Evolutionary conservation across 2,888 invertebrate species (phyloP).

Genomic region (Chloromyia formosa): DNA sequence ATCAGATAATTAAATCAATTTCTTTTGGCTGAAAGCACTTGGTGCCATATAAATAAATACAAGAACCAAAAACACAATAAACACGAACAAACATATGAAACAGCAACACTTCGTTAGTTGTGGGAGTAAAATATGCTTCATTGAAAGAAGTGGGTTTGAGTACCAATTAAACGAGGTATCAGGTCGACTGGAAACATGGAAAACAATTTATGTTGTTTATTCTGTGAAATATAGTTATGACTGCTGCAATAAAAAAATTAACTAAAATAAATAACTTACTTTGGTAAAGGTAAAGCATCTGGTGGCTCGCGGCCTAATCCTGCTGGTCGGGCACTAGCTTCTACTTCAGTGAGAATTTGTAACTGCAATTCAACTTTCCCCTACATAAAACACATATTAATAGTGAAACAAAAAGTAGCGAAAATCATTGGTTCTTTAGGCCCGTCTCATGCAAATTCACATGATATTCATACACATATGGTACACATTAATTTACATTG

Average conservation of each 20-base stretch:
- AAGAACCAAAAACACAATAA: too few relatives aligned
- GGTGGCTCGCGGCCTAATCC: constrained; percentile 74
- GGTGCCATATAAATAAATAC: too few relatives aligned
- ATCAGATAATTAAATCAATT: too few relatives aligned
- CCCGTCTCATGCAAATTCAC: too few relatives aligned
- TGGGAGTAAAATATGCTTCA: constrained; percentile 58
- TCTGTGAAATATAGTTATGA: not conserved
- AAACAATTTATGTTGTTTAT: not conserved
- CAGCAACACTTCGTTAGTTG: constrained; percentile 48
- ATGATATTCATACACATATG: too few relatives aligned
- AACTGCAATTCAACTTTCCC: constrained; percentile 77
- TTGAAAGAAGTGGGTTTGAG: constrained; percentile 67
- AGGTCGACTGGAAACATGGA: constrained; percentile 66
- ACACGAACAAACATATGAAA: too few relatives aligned
- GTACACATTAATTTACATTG: too few relatives aligned
- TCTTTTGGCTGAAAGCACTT: too few relatives aligned
- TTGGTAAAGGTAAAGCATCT: constrained; percentile 69
- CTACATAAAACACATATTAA: constrained; percentile 64
- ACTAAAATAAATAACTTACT: constrained; percentile 64
- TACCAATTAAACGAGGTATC: constrained; percentile 71
- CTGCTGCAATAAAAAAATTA: not conserved
- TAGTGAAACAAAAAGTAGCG: not conserved
- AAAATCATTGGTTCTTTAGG: not conserved
- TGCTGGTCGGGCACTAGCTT: constrained; percentile 70
- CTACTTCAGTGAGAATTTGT: constrained; percentile 68